Percentiles rank a stretch among this genome's conserved stretches.
phyloP scores from a whole-genome alignment of 2,888 invertebrate species.

The Meloe dianella region DNA sequence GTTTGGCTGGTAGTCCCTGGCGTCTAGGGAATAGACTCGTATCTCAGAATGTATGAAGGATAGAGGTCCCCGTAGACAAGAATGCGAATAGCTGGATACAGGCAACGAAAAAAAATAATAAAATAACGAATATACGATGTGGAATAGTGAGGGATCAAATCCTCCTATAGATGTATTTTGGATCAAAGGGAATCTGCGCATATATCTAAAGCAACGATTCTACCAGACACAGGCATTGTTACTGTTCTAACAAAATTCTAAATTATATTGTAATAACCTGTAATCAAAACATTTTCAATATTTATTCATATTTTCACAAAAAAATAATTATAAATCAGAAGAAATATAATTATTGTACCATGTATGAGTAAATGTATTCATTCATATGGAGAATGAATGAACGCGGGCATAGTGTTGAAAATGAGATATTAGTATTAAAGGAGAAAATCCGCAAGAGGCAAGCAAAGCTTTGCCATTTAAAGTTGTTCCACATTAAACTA shows the following conservation, averaged over 20 bases:
- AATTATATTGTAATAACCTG: not conserved
- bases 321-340: not conserved
- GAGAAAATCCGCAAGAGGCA: constrained; percentile 20
- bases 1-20: constrained; percentile 52
- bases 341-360: not conserved
- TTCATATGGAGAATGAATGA: not conserved
- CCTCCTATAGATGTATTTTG: constrained; percentile 51
- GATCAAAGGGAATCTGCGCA: constrained; percentile 59
- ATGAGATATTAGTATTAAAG: constrained; percentile 25
- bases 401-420: not conserved
- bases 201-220: constrained; percentile 44
- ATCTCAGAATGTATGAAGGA: constrained; percentile 58
- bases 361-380: not conserved
- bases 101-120: constrained; percentile 50
- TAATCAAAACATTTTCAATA: no score
- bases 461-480: constrained; percentile 38
- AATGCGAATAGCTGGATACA: constrained; percentile 56
- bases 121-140: constrained; percentile 56
- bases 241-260: constrained; percentile 42
- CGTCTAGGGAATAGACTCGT: constrained; percentile 55
- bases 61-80: constrained; percentile 58
- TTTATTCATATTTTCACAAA: not conserved
- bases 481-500: constrained; percentile 55
- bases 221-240: constrained; percentile 44
- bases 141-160: constrained; percentile 49